Evolutionary conservation across 1,140 invertebrate species (phyloP), one percentile per base, ranked within the genome.

Genomic region (Mamestra configurata): DNA sequence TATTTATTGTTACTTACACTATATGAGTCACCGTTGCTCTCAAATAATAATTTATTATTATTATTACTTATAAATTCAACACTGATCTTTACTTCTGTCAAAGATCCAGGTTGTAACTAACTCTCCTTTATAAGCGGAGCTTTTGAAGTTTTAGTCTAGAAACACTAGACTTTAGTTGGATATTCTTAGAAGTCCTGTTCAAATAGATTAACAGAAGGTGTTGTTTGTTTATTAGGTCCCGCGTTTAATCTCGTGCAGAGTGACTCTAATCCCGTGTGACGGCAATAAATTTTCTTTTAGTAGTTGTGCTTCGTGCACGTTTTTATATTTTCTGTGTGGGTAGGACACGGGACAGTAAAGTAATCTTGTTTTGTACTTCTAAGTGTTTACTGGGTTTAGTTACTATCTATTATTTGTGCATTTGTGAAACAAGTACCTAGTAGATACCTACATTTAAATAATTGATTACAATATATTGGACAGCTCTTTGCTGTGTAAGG

Each of bases 201-300:
- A 66, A 66, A 40, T 10, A 40, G 35, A 66, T 66, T 66, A 66
- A 40, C 61, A 20, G 53, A 13, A 24, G 35, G 35, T 66, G 61
- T 66, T 66, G 61, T 66, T 66, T 40, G 35, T 66, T 66, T 66
- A 66, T 66, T 66, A 66, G 61, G 18, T 66, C 35, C 35, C 61
- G 35, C 18, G 24, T 40, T 66, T 43, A 66, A 66, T 66, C 61
- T 66, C 35, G 35, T 40, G 61, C 6, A 40, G 35, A 66, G 61
- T 40, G 35, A 66, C 8, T 22, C 6, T 40, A 66, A 66, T 40
- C 35, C 35, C 35, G 18, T 0, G 61, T 18, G 61, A 66, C 35
- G 61, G 61, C 61, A 66, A 20, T 66, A 66, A 66, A 66, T 66
- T 66, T 64, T 66, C 61, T 66, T 66, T 66, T 40, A 66, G 18